A percentile compares a stretch with the other conserved stretches of the same genome.
These are phyloP conservation scores for Pentalonia nigronervosa DNA, from an alignment of 1,140 invertebrate species.

Conservation along the genomic window DNA sequence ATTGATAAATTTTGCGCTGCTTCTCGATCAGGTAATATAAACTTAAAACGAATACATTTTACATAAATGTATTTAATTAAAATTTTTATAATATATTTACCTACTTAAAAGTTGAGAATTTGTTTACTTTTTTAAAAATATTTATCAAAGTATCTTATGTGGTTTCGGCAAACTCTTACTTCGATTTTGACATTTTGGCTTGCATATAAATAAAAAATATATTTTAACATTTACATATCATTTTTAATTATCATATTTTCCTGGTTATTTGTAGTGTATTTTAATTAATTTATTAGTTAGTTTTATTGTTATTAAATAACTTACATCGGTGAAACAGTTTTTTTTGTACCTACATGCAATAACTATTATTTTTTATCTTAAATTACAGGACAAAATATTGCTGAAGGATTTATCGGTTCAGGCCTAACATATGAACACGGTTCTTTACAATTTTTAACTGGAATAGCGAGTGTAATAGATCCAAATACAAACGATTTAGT, in stretches of 20 bases:
- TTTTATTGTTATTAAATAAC: neutral
- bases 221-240: too few relatives aligned
- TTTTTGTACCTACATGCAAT: neutral
- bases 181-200: too few relatives aligned
- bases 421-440: neutral
- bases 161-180: neutral
- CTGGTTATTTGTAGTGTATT: neutral
- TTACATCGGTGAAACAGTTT: neutral
- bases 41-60: neutral
- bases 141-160: neutral
- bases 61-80: neutral
- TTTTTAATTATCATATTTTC: neutral
- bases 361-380: neutral
- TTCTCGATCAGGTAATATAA: slow-evolving; percentile 10
- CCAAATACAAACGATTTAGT: neutral
- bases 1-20: slow-evolving; percentile 39
- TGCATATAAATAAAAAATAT: too few relatives aligned
- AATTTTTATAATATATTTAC: neutral
- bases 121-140: neutral
- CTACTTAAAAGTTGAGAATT: neutral
- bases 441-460: neutral
- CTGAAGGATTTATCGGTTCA: neutral
- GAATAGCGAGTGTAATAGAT: neutral
- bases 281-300: too few relatives aligned
- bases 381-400: neutral